Base-by-base conservation (phyloP, 2,113 vertebrate species). In the Piaya cayana region DNA sequence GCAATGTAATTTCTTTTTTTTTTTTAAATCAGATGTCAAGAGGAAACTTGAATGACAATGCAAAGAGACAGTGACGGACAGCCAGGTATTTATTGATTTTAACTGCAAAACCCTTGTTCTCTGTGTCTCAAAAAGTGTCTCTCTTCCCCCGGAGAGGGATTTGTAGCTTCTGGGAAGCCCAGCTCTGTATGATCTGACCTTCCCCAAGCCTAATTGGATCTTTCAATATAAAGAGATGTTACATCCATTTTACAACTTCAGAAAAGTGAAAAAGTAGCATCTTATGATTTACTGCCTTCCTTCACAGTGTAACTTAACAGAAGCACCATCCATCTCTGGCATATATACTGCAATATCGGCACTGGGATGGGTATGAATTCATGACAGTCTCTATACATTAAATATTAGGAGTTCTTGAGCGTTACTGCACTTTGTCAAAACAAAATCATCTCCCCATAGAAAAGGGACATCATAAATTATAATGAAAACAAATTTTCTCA, bases 261-360 rank as follows among this genome's bases (percentile, higher is more conserved):
- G 83, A 78, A 80, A 93, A 93, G 95, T 90, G 95, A 96, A 96
- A 79, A 49, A 86, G 79, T 17, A 87, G 53, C 74, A 45, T 59
- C 69, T 64, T 26, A 23, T 81, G 95, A 97, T 88, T 93, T 88
- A 89, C 90, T 80, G 70, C 52, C 88, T 94, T 67, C 74, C 85
- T 78, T 25, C 47, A 53, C 77, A n/a, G 45, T 6, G 50, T 56
- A 69, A 86, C 84, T 67, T 30, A 62, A 75, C 60, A 60, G n/a
- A 22, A 65, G 43, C 36, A 34, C 47, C 17, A 88, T 95, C 80
- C 82, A 72, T 96, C 96, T 94, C 70, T 8, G 26, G 69, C 53
- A 68, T 15, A 18, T 22, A 32, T 1, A 42, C 36, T 30, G 25
- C 30, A 6, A 49, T 12, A 21, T 32, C 78, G 71, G 64, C 71